phyloP scores from a whole-genome alignment of 2,888 invertebrate genomes.

The Hetaerina titia region DNA sequence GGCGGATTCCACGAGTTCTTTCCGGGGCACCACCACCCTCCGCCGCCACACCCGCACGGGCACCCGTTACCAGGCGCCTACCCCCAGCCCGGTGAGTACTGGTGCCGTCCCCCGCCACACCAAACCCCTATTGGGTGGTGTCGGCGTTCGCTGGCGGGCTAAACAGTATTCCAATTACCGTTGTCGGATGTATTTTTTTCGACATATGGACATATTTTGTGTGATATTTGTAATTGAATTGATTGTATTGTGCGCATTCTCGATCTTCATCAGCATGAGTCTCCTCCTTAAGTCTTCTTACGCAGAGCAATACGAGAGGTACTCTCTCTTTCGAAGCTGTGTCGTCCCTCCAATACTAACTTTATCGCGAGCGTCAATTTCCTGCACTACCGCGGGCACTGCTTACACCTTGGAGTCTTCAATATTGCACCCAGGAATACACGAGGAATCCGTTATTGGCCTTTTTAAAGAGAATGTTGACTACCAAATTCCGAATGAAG shows the following conservation, averaged over 20 bases:
- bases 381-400: too few relatives aligned
- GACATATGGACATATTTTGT: not conserved
- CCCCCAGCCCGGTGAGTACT: conserved; percentile 79
- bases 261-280: too few relatives aligned
- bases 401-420: too few relatives aligned
- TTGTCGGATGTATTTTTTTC: not conserved
- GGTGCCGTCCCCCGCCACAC: too few relatives aligned
- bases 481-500: too few relatives aligned
- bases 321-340: not conserved
- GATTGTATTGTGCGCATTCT: not conserved
- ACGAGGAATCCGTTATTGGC: too few relatives aligned
- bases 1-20: conserved; percentile 88
- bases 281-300: too few relatives aligned
- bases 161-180: not conserved
- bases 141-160: not conserved
- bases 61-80: conserved; percentile 74
- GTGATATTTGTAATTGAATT: not conserved
- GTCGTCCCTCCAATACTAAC: not conserved
- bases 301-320: not conserved
- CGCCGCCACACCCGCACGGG: conserved; percentile 70
- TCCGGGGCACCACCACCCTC: conserved; percentile 84
- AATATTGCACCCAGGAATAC: too few relatives aligned
- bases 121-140: not conserved
- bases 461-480: too few relatives aligned
- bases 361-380: too few relatives aligned